phyloP scores from a whole-genome alignment of 1,140 invertebrate species.

The Drosophila tropicalis region DNA sequence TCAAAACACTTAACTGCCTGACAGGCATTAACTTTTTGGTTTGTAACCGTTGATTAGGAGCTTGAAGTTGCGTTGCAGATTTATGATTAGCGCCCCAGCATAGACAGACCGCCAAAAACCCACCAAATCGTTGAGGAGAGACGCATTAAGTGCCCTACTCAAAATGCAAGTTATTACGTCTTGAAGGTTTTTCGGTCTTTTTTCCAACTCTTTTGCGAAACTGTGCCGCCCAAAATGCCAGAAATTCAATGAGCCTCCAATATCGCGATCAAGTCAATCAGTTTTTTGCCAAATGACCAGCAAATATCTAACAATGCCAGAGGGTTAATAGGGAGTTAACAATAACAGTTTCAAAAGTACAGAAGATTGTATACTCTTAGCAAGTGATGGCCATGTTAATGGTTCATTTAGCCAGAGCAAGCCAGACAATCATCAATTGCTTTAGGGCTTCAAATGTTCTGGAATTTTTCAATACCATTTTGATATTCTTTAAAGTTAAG shows the following conservation, averaged over 20 bases:
- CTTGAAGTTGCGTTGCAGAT: constrained; percentile 71
- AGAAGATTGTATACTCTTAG: constrained; percentile 6
- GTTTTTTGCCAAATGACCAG: constrained; percentile 34
- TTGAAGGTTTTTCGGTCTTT: constrained; percentile 60
- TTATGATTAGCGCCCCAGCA: constrained; percentile 74
- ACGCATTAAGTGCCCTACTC: constrained; percentile 73
- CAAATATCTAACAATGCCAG: constrained; percentile 31
- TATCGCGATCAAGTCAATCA: constrained; percentile 67
- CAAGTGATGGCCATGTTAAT: constrained; percentile 5
- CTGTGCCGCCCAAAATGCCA: constrained; percentile 70
- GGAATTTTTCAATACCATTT: background rate
- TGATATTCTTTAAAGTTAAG: too few species aligned
- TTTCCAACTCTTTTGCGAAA: constrained; percentile 54
- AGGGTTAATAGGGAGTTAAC: constrained; percentile 17
- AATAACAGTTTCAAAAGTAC: constrained; percentile 18
- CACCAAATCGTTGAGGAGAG: constrained; percentile 15
- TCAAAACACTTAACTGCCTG: constrained; percentile 77
- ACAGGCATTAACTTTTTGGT: constrained; percentile 72
- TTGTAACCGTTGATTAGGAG: constrained; percentile 67
- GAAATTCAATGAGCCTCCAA: constrained; percentile 71
- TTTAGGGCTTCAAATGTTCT: background rate
- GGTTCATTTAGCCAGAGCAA: background rate
- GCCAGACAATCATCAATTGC: background rate
- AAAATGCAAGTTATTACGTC: constrained; percentile 78
- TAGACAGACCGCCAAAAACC: constrained; percentile 25